A percentile compares a stretch with the other conserved stretches of the same genome.
Evolutionary conservation across 2,888 invertebrate genomes (phyloP).

Genomic region (Trachelus stipa): DNA sequence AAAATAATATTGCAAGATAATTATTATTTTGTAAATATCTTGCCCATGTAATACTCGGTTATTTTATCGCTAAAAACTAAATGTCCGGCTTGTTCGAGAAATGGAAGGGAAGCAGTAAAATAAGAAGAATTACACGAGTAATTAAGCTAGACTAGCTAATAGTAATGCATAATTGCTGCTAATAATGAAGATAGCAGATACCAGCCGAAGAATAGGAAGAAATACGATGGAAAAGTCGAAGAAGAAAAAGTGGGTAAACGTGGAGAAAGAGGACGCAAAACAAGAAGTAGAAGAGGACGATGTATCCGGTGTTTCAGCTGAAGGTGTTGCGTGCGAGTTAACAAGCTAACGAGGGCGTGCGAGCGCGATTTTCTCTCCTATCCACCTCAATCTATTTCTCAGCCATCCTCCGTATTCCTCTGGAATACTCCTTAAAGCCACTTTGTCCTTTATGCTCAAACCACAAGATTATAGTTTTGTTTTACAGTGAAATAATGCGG

Average conservation of each 20-base stretch:
- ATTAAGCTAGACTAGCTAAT: background rate
- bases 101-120: background rate
- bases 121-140: background rate
- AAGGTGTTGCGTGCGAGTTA: constrained; percentile 67
- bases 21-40: too few species aligned
- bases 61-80: background rate
- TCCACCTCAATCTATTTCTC: constrained; percentile 65
- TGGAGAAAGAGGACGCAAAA: constrained; percentile 28
- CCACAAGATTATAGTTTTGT: background rate
- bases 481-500: constrained; percentile 4
- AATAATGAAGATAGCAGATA: background rate
- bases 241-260: constrained; percentile 28
- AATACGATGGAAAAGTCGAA: background rate
- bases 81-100: background rate
- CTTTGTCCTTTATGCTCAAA: constrained; percentile 29
- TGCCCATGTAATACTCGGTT: background rate
- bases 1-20: background rate
- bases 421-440: constrained; percentile 31
- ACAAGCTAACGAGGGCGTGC: constrained; percentile 66
- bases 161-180: background rate
- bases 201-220: background rate
- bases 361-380: constrained; percentile 66
- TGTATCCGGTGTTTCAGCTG: constrained; percentile 64
- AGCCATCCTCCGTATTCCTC: constrained; percentile 46
- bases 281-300: constrained; percentile 44